Percentiles rank a stretch among this genome's conserved stretches.
These are phyloP conservation scores for Brachyopa scutellaris DNA, from an alignment of 2,888 invertebrate genomes.

Conservation along the genomic window DNA sequence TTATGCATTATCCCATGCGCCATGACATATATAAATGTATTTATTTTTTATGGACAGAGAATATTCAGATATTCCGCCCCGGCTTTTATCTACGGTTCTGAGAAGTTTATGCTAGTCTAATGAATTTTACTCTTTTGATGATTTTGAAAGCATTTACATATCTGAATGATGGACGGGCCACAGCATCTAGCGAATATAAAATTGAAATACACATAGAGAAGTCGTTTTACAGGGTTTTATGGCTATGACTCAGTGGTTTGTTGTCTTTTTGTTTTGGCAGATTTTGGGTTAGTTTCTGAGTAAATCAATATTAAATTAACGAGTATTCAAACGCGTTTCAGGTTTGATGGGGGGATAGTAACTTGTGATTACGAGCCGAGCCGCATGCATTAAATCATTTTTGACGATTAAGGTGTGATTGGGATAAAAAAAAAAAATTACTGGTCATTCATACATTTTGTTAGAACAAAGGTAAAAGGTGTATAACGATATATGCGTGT, in stretches of 20 bases:
- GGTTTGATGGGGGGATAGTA: no score
- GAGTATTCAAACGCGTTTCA: conserved; percentile 16
- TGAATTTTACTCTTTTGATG: not conserved
- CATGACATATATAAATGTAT: conserved; percentile 32
- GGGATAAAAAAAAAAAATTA: no score
- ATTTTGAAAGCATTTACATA: not conserved
- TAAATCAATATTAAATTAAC: not conserved
- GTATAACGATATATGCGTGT: no score
- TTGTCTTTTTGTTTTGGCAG: not conserved
- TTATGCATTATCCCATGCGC: conserved; percentile 13
- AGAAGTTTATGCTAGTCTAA: not conserved
- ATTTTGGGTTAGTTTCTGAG: not conserved
- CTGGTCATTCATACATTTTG: no score
- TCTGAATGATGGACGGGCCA: not conserved
- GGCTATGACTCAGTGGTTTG: conserved; percentile 4
- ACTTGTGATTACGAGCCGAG: no score
- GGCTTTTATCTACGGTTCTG: not conserved
- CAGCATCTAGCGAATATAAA: not conserved
- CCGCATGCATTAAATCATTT: no score
- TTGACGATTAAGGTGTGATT: no score
- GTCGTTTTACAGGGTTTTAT: not conserved
- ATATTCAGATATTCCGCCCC: conserved; percentile 8
- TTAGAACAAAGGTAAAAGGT: no score
- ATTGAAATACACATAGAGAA: not conserved
- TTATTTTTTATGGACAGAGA: not conserved